phyloP scores from a whole-genome alignment of 2,113 vertebrate genomes.

The Trochalopteron elliotii region DNA sequence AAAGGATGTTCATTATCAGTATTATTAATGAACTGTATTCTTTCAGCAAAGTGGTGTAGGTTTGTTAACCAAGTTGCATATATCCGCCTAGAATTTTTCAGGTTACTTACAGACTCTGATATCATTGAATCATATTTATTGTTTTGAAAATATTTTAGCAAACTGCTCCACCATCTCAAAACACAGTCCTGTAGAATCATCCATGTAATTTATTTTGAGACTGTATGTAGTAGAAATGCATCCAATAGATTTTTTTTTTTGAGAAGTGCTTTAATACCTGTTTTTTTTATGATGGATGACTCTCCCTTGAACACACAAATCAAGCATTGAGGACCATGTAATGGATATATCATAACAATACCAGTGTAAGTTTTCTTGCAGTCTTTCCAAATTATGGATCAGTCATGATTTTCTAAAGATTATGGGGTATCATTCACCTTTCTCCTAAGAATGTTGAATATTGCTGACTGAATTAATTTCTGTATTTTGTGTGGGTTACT shows the following conservation, averaged over 20 bases:
- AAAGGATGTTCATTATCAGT: neutral
- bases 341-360: neutral
- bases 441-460: neutral
- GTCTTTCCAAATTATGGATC: neutral
- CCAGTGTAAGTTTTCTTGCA: neutral
- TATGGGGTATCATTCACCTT: neutral
- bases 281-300: neutral
- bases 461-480: neutral
- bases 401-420: neutral
- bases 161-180: neutral
- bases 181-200: neutral
- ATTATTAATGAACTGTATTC: neutral
- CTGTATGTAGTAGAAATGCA: neutral
- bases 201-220: neutral
- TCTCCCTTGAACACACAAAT: neutral
- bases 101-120: neutral
- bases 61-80: neutral
- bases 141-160: neutral
- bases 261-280: neutral
- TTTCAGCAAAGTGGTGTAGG: neutral
- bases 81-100: neutral
- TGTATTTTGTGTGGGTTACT: neutral
- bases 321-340: neutral
- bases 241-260: neutral
- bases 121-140: neutral